Conservation (phyloP, 2,888 invertebrate species). For the Calameuta idolon region DNA sequence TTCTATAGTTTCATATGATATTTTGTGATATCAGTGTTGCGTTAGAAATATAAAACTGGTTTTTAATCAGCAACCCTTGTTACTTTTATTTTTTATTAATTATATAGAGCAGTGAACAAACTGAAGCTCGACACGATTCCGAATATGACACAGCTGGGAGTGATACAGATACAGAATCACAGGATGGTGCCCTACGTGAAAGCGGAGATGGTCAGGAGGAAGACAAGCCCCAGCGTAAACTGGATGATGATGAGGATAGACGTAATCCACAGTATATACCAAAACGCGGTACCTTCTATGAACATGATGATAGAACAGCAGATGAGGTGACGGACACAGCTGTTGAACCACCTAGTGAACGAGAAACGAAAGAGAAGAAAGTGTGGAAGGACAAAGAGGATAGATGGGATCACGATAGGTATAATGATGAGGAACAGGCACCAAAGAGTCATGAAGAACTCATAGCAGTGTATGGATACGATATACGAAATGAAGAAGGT, state of each 20-base stretch:
- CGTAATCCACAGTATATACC: slow-evolving; percentile 98
- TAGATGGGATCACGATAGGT: slow-evolving; percentile 91
- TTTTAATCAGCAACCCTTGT: neutral
- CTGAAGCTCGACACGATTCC: slow-evolving; percentile 59
- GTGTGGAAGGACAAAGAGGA: slow-evolving; percentile 74
- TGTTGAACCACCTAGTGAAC: slow-evolving; percentile 50
- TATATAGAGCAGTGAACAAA: slow-evolving; percentile 57
- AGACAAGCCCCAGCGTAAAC: slow-evolving; percentile 75
- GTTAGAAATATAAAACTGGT: neutral
- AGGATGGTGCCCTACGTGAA: slow-evolving; percentile 60
- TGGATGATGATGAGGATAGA: slow-evolving; percentile 94
- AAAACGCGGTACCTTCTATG: slow-evolving; percentile 95
- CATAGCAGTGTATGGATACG: slow-evolving; percentile 90
- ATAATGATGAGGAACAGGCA: slow-evolving; percentile 82
- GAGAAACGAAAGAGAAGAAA: slow-evolving; percentile 65
- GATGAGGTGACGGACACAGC: slow-evolving; percentile 68
- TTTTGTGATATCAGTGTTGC: neutral
- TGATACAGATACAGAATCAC: slow-evolving; percentile 55
- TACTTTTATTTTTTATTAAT: neutral
- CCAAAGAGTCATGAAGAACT: slow-evolving; percentile 90
- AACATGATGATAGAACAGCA: slow-evolving; percentile 92
- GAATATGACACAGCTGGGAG: slow-evolving; percentile 61
- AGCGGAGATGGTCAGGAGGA: slow-evolving; percentile 67
- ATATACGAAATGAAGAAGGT: slow-evolving; percentile 92
- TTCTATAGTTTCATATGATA: neutral